Evolutionary conservation across 2,888 invertebrate species (phyloP).

Genomic region (Herminia tarsipennalis): DNA sequence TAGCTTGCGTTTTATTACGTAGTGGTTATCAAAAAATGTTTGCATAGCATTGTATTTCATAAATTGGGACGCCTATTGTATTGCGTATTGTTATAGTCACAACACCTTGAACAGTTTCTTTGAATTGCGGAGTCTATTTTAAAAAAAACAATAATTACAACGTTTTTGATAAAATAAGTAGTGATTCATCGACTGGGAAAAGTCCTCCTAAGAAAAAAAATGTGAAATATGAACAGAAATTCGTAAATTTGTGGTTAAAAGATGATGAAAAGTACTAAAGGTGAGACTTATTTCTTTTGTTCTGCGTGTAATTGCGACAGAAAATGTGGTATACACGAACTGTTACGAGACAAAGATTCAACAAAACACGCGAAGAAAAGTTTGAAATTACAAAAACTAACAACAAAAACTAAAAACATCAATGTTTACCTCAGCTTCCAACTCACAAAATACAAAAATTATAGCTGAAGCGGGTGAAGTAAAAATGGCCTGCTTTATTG

Average conservation of each 20-base stretch:
- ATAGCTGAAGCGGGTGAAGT: constrained; percentile 21
- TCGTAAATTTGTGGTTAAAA: constrained; percentile 4
- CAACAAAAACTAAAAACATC: neutral
- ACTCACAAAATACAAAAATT: constrained; percentile 22
- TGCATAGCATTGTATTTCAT: too few relatives aligned
- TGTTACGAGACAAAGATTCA: constrained; percentile 24
- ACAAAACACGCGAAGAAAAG: constrained; percentile 15
- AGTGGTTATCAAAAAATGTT: too few relatives aligned
- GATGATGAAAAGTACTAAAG: constrained; percentile 26
- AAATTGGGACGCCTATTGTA: neutral
- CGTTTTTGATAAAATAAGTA: constrained; percentile 5
- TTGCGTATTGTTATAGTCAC: neutral
- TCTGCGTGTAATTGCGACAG: constrained; percentile 24
- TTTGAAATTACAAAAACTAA: constrained; percentile 2
- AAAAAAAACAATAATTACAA: constrained; percentile 2
- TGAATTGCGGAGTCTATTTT: neutral
- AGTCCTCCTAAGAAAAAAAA: constrained; percentile 3
- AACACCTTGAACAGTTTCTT: neutral
- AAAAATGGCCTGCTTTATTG: constrained; percentile 34
- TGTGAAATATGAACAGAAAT: constrained; percentile 11
- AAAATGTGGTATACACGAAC: constrained; percentile 25
- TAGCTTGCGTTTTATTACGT: too few relatives aligned
- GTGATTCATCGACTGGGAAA: neutral
- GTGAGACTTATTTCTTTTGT: constrained; percentile 25
- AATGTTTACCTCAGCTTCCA: constrained; percentile 9